Evolutionary conservation across 2,797 vertebrate species (phyloP).

Genomic region (Sphenodon punctatus): DNA sequence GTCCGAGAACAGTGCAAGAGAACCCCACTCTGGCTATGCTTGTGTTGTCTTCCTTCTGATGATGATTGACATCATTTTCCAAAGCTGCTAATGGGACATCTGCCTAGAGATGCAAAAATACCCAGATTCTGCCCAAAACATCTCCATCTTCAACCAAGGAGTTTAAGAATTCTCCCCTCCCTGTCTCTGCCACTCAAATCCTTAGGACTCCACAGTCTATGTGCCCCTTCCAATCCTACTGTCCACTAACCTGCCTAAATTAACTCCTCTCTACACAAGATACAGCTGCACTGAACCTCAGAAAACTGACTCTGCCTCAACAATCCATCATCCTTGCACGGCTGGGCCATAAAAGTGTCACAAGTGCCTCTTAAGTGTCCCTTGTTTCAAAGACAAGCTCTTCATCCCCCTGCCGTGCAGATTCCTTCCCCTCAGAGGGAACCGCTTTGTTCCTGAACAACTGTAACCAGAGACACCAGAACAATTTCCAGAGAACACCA

Average conservation of each 20-base stretch:
- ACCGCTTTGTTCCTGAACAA: background rate
- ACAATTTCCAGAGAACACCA: background rate
- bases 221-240: background rate
- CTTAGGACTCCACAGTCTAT: background rate
- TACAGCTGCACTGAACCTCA: background rate
- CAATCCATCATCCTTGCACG: background rate
- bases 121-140: fast-evolving
- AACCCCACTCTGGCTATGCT: too few species aligned
- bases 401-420: background rate
- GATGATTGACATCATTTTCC: too few species aligned
- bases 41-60: too few species aligned
- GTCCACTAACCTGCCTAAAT: background rate
- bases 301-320: conserved; percentile 27
- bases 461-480: background rate
- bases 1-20: background rate
- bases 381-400: background rate
- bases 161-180: background rate
- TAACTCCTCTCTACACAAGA: background rate
- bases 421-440: background rate
- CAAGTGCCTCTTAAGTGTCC: background rate
- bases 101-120: fast-evolving
- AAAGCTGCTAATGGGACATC: background rate
- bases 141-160: background rate
- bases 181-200: fast-evolving
- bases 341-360: background rate